Evolutionary conservation across 2,113 vertebrate species (phyloP).

Genomic region (Passer montanus): DNA sequence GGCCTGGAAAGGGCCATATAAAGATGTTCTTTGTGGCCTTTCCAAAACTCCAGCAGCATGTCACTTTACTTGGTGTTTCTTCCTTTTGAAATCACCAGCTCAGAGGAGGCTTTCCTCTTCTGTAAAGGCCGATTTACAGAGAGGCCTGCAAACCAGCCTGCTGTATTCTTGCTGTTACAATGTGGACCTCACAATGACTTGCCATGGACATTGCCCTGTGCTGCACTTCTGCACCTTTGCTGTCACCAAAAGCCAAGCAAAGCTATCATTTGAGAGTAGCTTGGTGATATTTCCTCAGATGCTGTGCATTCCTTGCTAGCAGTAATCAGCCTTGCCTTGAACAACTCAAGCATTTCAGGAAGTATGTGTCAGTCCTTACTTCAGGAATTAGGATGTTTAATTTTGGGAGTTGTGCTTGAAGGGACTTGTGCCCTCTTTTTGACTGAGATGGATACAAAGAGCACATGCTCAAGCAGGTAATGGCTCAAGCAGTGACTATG

Average conservation of each 20-base stretch:
- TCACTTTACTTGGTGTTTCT: neutral
- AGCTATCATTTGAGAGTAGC: neutral
- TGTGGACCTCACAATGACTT: neutral
- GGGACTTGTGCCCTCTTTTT: neutral
- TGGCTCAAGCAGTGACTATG: neutral
- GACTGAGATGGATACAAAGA: neutral
- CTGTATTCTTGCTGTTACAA: rapidly evolving
- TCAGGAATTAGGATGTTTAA: neutral
- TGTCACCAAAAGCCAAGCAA: neutral
- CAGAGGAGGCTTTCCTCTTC: neutral
- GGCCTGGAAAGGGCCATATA: neutral
- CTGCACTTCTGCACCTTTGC: neutral
- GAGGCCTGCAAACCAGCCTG: neutral
- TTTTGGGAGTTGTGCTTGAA: neutral
- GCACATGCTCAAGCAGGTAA: neutral
- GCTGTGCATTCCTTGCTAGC: neutral
- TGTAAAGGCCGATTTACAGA: neutral
- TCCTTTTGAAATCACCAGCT: neutral
- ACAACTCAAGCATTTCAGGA: neutral
- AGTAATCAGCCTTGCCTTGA: neutral
- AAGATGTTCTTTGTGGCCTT: neutral
- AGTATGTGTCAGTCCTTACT: neutral
- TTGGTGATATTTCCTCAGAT: neutral
- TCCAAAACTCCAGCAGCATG: neutral
- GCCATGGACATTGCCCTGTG: neutral